phyloP scores from a whole-genome alignment of 2,888 invertebrate species.

The Acleris emargana region DNA sequence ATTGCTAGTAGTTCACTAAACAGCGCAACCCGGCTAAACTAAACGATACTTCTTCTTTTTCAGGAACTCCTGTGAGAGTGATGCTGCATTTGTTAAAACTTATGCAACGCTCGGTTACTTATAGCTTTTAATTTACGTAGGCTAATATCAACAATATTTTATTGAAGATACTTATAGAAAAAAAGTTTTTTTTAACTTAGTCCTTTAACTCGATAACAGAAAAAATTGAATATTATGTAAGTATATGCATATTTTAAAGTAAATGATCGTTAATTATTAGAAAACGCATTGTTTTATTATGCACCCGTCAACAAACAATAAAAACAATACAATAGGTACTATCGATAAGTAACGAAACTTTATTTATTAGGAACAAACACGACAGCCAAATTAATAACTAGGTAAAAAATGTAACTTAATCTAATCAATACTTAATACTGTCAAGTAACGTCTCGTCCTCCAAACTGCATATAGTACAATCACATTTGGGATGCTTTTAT shows the following conservation, averaged over 20 bases:
- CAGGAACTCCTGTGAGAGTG: constrained; percentile 94
- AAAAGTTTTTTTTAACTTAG: constrained; percentile 74
- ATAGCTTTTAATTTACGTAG: constrained; percentile 91
- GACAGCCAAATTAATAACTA: constrained; percentile 1
- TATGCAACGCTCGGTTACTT: constrained; percentile 97
- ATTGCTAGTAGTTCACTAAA: no score
- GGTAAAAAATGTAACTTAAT: constrained; percentile 2
- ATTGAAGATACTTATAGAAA: constrained; percentile 56
- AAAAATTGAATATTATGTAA: constrained; percentile 75
- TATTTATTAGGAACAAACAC: constrained; percentile 27
- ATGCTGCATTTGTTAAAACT: constrained; percentile 96
- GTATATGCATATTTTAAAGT: constrained; percentile 82
- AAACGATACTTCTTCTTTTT: constrained; percentile 67
- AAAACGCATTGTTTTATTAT: constrained; percentile 61
- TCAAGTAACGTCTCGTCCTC: constrained; percentile 5
- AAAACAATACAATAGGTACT: neutral
- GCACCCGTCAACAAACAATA: neutral
- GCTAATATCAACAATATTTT: constrained; percentile 73
- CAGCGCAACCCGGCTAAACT: constrained; percentile 4
- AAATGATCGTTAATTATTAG: constrained; percentile 84
- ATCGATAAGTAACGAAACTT: neutral
- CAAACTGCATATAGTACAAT: no score
- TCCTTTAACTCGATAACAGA: constrained; percentile 70
- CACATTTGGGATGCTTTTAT: no score
- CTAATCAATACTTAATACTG: constrained; percentile 25